These are phyloP conservation scores for Formicarius rufipectus DNA, from an alignment of 2,113 vertebrate species.

Conservation along the genomic window DNA sequence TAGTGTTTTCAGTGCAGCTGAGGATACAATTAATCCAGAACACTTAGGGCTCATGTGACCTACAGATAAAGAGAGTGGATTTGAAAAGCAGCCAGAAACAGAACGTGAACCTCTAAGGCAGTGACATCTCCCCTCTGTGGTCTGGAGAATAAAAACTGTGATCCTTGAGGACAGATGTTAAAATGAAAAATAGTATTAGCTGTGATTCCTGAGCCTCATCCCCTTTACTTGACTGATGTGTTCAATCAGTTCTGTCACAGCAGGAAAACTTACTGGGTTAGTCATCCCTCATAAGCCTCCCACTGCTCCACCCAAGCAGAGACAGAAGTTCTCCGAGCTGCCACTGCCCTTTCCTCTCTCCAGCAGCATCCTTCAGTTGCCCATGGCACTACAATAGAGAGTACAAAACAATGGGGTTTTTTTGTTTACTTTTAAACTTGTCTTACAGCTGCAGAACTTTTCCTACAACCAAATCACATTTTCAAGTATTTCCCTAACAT, in stretches of 20 bases:
- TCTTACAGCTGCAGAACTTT: background rate
- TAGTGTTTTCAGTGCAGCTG: background rate
- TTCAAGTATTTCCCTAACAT: background rate
- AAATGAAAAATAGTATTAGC: background rate
- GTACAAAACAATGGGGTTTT: background rate
- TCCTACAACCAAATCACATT: fast-evolving
- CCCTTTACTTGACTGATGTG: background rate
- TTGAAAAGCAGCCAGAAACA: background rate
- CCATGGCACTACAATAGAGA: background rate
- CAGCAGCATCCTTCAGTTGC: background rate
- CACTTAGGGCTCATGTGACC: background rate
- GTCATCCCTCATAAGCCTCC: background rate
- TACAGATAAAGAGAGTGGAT: background rate
- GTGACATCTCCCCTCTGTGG: background rate
- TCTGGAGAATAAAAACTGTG: background rate
- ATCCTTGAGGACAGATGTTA: constrained; percentile 10
- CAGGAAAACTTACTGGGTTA: background rate
- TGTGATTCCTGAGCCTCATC: background rate
- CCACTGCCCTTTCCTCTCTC: background rate
- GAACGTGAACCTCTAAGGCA: background rate
- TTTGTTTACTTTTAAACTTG: background rate
- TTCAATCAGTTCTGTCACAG: background rate
- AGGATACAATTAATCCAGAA: background rate
- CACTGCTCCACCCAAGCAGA: background rate
- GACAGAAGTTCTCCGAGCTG: background rate